Conservation (phyloP, 1,140 invertebrate genomes). For the Drosophila ogumai region DNA sequence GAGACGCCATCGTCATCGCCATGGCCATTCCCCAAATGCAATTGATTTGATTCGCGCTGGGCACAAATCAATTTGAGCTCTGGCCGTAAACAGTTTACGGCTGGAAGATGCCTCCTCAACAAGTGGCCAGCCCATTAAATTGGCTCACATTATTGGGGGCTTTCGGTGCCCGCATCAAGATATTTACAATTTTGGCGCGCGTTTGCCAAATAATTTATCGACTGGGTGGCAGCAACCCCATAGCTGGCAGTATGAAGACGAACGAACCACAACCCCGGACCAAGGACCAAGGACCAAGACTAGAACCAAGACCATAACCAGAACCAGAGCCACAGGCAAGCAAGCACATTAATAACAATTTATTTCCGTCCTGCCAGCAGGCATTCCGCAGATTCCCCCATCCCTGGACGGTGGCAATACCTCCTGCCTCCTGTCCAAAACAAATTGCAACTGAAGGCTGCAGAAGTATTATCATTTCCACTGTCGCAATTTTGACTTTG, state of each 20-base stretch:
- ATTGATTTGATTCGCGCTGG: conserved; percentile 61
- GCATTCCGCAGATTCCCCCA: conserved; percentile 48
- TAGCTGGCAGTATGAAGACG: background rate
- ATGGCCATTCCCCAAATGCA: conserved; percentile 40
- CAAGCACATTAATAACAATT: conserved; percentile 79
- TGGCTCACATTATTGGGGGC: conserved; percentile 55
- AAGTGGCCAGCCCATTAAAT: conserved; percentile 75
- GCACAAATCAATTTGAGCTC: conserved; percentile 71
- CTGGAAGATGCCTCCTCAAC: conserved; percentile 47
- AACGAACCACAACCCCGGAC: background rate
- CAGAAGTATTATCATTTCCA: conserved; percentile 64
- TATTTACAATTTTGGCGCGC: conserved; percentile 65
- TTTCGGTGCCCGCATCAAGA: conserved; percentile 16
- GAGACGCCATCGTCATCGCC: background rate
- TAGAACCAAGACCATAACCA: conserved; percentile 6
- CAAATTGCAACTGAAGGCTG: conserved; percentile 63
- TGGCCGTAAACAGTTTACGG: conserved; percentile 70
- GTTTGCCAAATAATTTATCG: conserved; percentile 70
- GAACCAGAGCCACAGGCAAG: conserved; percentile 37
- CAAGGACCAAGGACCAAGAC: background rate
- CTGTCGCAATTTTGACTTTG: conserved; percentile 77
- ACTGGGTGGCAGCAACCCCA: conserved; percentile 17
- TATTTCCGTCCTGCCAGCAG: conserved; percentile 67
- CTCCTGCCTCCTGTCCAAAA: conserved; percentile 18
- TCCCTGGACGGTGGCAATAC: background rate